phyloP scores from a whole-genome alignment of 2,113 vertebrate species.

The Semicossyphus pulcher region DNA sequence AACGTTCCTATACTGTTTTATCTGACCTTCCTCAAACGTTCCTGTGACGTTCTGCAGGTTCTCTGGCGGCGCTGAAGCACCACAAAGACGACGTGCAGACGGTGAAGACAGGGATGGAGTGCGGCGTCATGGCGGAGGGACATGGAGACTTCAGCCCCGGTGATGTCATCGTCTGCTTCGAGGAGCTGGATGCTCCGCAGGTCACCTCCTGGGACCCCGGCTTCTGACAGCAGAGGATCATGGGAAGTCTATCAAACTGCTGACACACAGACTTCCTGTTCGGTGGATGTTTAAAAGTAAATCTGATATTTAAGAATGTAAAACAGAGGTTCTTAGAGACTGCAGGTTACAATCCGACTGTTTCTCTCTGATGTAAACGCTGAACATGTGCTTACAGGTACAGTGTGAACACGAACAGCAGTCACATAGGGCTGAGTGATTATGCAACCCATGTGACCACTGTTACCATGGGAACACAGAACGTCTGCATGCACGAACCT shows the following conservation, averaged over 20 bases:
- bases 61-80: constrained; percentile 89
- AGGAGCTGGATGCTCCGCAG: constrained; percentile 80
- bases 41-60: constrained; percentile 76
- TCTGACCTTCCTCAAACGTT: neutral
- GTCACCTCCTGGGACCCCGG: constrained; percentile 93
- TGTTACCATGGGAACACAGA: no score
- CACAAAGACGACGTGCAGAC: constrained; percentile 89
- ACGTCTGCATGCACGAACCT: no score
- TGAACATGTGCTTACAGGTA: no score
- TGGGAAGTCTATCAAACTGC: neutral
- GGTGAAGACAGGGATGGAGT: constrained; percentile 92
- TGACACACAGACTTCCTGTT: neutral
- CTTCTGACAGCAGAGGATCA: constrained; percentile 73
- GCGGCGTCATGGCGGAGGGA: constrained; percentile 88
- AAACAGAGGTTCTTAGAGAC: no score
- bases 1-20: no score
- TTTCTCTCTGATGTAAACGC: no score
- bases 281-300: neutral
- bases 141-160: constrained; percentile 84
- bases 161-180: constrained; percentile 90
- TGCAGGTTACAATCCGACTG: no score
- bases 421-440: no score
- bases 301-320: no score
- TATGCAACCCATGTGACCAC: no score
- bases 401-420: no score